These are phyloP conservation scores for Norana najaformis DNA, from an alignment of 2,888 invertebrate genomes.

Conservation along the genomic window DNA sequence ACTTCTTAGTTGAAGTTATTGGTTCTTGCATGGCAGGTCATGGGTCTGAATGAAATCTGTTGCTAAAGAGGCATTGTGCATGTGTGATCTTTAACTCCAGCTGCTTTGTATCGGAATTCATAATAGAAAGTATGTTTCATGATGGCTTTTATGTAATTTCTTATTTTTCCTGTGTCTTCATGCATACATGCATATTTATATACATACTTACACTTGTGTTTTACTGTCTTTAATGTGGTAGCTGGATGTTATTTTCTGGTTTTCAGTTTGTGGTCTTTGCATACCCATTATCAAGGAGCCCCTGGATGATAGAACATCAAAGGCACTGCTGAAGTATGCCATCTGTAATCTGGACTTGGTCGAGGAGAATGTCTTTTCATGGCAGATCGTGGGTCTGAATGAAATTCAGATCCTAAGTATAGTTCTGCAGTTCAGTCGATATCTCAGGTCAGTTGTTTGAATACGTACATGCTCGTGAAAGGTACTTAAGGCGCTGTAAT, in stretches of 20 bases:
- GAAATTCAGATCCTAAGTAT: background rate
- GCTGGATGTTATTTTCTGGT: background rate
- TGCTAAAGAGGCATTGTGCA: too few species aligned
- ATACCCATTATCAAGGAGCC: background rate
- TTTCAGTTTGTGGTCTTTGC: conserved; percentile 14
- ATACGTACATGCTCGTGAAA: background rate
- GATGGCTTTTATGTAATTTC: background rate
- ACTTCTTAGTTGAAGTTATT: too few species aligned
- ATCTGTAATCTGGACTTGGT: background rate
- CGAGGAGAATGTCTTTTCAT: conserved; percentile 9
- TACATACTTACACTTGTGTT: background rate
- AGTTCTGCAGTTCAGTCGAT: background rate
- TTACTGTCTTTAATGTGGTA: background rate
- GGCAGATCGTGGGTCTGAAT: background rate
- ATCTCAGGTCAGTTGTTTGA: background rate
- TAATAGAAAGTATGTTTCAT: background rate
- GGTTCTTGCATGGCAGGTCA: too few species aligned
- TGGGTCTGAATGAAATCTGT: too few species aligned
- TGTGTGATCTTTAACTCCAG: background rate
- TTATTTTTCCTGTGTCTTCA: background rate
- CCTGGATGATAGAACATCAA: background rate
- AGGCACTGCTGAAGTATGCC: background rate
- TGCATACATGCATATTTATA: background rate
- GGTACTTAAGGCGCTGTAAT: too few species aligned
- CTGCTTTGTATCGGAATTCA: background rate